These are phyloP conservation scores for Cantharis lateralis DNA, from an alignment of 2,888 invertebrate species.

Conservation along the genomic window DNA sequence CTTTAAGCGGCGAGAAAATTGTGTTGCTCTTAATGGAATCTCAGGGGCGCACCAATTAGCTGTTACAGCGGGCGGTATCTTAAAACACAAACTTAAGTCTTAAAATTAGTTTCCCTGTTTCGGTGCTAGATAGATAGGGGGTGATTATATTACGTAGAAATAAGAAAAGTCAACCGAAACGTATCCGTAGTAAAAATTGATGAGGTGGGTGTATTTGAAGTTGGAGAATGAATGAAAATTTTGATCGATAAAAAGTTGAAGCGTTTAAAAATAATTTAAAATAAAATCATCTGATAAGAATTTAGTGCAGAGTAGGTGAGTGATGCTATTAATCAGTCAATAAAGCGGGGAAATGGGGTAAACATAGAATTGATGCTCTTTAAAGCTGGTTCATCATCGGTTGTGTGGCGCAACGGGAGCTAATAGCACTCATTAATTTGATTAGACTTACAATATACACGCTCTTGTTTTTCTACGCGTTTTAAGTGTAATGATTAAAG, in stretches of 20 bases:
- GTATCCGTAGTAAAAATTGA: not conserved
- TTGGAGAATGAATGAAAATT: constrained; percentile 10
- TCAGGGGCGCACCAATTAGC: constrained; percentile 52
- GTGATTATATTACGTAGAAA: not conserved
- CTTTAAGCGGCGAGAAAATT: constrained; percentile 40
- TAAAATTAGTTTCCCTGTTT: constrained; percentile 26
- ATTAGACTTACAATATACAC: constrained; percentile 32
- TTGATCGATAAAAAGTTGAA: not conserved
- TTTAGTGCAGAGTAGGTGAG: constrained; percentile 28
- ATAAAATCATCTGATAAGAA: not conserved
- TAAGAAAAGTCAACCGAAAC: not conserved
- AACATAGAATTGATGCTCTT: constrained; percentile 18
- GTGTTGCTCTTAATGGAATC: constrained; percentile 49
- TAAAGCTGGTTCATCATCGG: constrained; percentile 28
- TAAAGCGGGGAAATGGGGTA: constrained; percentile 8
- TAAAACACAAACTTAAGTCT: constrained; percentile 22
- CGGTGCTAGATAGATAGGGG: constrained; percentile 6
- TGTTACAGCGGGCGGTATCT: constrained; percentile 40
- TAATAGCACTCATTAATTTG: constrained; percentile 41
- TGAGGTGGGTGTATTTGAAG: constrained; percentile 5
- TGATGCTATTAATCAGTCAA: constrained; percentile 36
- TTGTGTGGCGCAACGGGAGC: constrained; percentile 26
- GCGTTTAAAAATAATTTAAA: not conserved
- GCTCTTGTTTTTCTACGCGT: constrained; percentile 40
- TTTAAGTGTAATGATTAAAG: constrained; percentile 43